Evolutionary conservation across 2,888 invertebrate genomes (phyloP).

Genomic region (Leptothorax acervorum): DNA sequence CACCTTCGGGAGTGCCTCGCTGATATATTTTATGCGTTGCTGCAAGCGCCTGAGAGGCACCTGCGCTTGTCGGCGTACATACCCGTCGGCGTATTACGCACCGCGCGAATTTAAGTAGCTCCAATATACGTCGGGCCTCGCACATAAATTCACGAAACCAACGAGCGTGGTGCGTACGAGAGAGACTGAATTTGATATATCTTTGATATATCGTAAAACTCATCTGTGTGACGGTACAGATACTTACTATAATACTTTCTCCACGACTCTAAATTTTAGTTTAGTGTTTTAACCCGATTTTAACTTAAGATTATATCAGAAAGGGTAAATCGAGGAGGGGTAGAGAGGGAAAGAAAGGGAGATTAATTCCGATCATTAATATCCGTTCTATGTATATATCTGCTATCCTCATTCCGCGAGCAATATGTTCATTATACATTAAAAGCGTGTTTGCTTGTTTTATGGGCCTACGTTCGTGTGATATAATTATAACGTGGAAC

Average conservation of each 20-base stretch:
- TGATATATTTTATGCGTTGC: slow-evolving; percentile 67
- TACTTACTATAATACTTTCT: background rate
- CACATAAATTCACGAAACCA: slow-evolving; percentile 17
- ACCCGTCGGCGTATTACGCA: slow-evolving; percentile 76
- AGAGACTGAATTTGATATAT: background rate
- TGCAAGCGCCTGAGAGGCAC: slow-evolving; percentile 72
- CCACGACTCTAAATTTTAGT: background rate
- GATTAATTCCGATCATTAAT: background rate
- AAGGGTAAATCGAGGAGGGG: background rate
- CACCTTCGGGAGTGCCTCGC: slow-evolving; percentile 51
- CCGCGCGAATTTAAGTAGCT: slow-evolving; percentile 78
- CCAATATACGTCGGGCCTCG: slow-evolving; percentile 27
- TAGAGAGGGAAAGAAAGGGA: background rate
- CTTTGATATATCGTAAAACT: background rate
- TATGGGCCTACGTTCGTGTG: background rate
- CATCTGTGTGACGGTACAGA: background rate
- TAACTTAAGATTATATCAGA: background rate
- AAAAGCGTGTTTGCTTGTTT: background rate
- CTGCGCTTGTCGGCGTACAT: slow-evolving; percentile 76
- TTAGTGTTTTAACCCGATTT: background rate
- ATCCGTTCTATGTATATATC: background rate
- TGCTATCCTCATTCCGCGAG: background rate
- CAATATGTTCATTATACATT: background rate
- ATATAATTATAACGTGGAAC: background rate
- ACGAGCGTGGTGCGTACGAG: background rate